A percentile compares a stretch with the other conserved stretches of the same genome.
Evolutionary conservation across 2,888 invertebrate species (phyloP).

Genomic region (Agrilus cyanescens): DNA sequence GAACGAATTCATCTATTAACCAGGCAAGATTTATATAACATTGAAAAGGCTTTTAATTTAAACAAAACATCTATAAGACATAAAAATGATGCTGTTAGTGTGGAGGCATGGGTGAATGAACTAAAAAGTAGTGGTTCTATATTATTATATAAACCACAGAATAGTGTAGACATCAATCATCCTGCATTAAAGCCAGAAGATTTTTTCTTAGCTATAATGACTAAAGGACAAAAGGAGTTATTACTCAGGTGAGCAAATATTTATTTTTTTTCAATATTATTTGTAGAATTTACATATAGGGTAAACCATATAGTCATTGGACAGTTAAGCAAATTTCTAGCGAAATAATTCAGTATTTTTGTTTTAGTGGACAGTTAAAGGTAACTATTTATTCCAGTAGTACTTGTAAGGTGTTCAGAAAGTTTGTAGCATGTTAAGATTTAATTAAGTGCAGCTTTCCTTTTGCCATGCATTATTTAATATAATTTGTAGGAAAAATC

Average conservation of each 20-base stretch:
- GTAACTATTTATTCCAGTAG: neutral
- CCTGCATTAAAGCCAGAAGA: conserved; percentile 15
- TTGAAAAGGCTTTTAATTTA: neutral
- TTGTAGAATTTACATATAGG: too few species aligned
- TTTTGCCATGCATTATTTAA: too few species aligned
- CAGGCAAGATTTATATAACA: neutral
- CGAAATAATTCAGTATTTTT: neutral
- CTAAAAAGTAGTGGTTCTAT: conserved; percentile 1
- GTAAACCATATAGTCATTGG: conserved; percentile 1
- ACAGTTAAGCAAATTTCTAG: neutral
- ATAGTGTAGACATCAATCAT: neutral
- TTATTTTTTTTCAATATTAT: too few species aligned
- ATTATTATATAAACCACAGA: conserved; percentile 17
- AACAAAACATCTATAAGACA: neutral
- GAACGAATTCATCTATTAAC: neutral
- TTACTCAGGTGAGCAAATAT: too few species aligned
- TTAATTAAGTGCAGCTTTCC: neutral
- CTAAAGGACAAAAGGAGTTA: conserved; percentile 12
- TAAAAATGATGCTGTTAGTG: conserved; percentile 1
- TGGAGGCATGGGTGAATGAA: neutral
- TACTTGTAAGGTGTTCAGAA: neutral
- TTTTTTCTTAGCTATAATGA: conserved; percentile 21
- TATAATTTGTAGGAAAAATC: too few species aligned
- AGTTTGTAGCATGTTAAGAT: neutral
- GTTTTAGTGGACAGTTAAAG: neutral